Percentiles rank a stretch among this genome's conserved stretches.
phyloP scores from a whole-genome alignment of 2,888 invertebrate genomes.

The Stenotaenia linearis region DNA sequence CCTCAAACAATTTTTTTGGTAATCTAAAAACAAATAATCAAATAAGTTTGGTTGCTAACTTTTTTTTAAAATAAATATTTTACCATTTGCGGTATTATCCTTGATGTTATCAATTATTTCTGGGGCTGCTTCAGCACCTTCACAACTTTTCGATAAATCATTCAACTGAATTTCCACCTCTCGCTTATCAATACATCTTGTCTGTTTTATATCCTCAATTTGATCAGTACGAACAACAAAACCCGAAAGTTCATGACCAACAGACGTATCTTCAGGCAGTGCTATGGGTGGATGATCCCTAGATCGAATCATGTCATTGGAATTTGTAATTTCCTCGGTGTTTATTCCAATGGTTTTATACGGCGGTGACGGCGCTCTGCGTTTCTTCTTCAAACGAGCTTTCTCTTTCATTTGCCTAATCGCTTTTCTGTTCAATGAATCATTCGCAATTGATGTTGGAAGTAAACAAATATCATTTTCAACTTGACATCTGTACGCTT shows the following conservation, averaged over 20 bases:
- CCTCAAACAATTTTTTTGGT: not conserved
- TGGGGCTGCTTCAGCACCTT: not conserved
- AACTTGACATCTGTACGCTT: not conserved
- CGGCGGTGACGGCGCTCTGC: slow-evolving; percentile 67
- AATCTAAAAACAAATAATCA: not conserved
- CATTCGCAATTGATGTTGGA: not conserved
- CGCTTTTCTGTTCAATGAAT: not conserved
- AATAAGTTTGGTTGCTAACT: too few species aligned
- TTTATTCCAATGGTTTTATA: slow-evolving; percentile 20
- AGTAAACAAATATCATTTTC: not conserved
- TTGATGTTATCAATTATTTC: not conserved
- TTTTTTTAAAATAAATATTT: not conserved
- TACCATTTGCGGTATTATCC: not conserved
- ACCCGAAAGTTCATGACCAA: not conserved
- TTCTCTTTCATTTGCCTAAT: not conserved
- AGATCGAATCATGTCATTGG: not conserved
- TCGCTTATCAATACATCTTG: not conserved
- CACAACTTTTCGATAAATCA: not conserved
- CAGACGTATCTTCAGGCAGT: too few species aligned
- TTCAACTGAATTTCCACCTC: not conserved
- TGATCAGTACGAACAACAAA: not conserved
- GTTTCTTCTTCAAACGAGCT: slow-evolving; percentile 44
- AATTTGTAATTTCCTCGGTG: slow-evolving; percentile 42
- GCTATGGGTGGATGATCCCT: too few species aligned
- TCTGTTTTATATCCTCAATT: not conserved